Percentiles rank a stretch among this genome's conserved stretches.
Conservation (phyloP, 2,888 invertebrate genomes). For the Camptogramma bilineatum region DNA sequence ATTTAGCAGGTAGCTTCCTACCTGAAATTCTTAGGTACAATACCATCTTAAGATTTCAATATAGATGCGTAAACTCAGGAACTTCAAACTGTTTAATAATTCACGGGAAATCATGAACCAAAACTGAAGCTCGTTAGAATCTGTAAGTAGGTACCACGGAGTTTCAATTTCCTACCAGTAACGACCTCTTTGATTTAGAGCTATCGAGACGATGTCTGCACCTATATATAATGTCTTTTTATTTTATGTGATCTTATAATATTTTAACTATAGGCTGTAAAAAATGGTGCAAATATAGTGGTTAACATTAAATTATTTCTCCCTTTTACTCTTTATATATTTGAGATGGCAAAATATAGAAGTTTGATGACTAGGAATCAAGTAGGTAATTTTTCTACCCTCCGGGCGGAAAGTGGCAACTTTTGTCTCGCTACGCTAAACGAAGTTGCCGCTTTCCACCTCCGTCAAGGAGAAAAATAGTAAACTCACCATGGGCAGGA, state of each 20-base stretch:
- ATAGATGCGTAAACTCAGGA: slow-evolving; percentile 21
- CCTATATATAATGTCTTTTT: slow-evolving; percentile 40
- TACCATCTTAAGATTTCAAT: slow-evolving; percentile 1
- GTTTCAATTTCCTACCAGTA: slow-evolving; percentile 72
- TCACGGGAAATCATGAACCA: slow-evolving; percentile 47
- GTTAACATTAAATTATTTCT: too few relatives aligned
- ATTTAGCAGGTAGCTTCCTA: too few relatives aligned
- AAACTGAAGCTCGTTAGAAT: slow-evolving; percentile 51
- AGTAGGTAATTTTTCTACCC: too few relatives aligned
- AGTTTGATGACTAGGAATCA: too few relatives aligned
- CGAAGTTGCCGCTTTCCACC: too few relatives aligned
- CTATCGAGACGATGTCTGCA: slow-evolving; percentile 45
- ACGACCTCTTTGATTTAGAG: slow-evolving; percentile 62
- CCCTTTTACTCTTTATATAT: too few relatives aligned
- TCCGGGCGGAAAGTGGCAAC: too few relatives aligned
- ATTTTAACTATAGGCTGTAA: slow-evolving; percentile 41
- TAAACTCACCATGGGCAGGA: too few relatives aligned
- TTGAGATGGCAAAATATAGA: too few relatives aligned
- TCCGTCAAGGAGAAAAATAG: too few relatives aligned
- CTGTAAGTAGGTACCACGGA: slow-evolving; percentile 54
- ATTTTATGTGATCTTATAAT: slow-evolving; percentile 50
- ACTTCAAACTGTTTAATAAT: slow-evolving; percentile 34
- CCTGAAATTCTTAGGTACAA: neutral
- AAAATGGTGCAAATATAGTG: slow-evolving; percentile 33
- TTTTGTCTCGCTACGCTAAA: too few relatives aligned